Percentiles rank a stretch among this genome's conserved stretches.
Evolutionary conservation across 2,797 vertebrate species (phyloP).

Genomic region (Gambusia yucatana): DNA sequence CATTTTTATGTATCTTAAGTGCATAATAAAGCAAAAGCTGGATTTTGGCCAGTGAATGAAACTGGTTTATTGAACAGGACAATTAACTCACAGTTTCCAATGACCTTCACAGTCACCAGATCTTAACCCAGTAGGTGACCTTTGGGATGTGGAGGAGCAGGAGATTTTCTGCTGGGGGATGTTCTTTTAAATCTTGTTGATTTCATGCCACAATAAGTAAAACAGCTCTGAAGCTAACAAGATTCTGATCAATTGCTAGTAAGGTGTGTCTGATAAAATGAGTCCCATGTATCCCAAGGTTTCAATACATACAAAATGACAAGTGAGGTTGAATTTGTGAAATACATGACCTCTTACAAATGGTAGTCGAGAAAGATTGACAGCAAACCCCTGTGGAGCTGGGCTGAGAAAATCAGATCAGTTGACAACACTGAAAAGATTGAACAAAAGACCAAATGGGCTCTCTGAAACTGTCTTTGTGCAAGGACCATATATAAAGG

Average conservation of each 20-base stretch:
- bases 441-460: conserved; percentile 80
- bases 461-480: conserved; percentile 63
- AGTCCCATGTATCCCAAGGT: neutral
- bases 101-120: neutral
- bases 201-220: neutral
- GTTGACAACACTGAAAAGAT: conserved; percentile 54
- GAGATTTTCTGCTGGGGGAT: neutral
- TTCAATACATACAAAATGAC: neutral
- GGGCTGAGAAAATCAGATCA: conserved; percentile 51
- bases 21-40: neutral
- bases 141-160: neutral
- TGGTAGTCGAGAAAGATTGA: conserved; percentile 18
- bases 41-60: neutral
- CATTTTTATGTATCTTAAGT: neutral
- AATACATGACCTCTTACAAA: conserved; percentile 43
- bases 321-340: conserved; percentile 21
- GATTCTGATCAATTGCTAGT: neutral
- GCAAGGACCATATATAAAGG: conserved; percentile 53
- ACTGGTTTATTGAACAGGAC: neutral
- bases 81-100: neutral
- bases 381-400: conserved; percentile 13
- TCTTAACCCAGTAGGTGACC: neutral
- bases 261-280: neutral
- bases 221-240: neutral
- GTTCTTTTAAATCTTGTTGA: neutral